These are phyloP conservation scores for Eubasilissa splendida DNA, from an alignment of 2,888 invertebrate species.

Conservation along the genomic window DNA sequence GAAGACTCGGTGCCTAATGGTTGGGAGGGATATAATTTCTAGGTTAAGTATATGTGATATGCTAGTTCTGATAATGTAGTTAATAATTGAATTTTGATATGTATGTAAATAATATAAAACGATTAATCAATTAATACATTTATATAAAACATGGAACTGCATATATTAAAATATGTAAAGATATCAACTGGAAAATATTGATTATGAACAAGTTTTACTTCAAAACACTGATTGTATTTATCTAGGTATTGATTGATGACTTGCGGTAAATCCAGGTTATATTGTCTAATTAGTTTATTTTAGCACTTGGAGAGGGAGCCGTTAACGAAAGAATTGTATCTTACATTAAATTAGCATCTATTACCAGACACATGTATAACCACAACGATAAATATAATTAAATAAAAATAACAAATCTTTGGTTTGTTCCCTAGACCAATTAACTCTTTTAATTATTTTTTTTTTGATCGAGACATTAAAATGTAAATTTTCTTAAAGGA, in stretches of 20 bases:
- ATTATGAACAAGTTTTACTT: neutral
- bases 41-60: slow-evolving; percentile 29
- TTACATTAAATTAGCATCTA: slow-evolving; percentile 47
- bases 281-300: no score
- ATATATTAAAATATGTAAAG: no score
- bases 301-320: slow-evolving; percentile 10
- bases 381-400: slow-evolving; percentile 60
- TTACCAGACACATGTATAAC: slow-evolving; percentile 50
- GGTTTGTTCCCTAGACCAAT: slow-evolving; percentile 89
- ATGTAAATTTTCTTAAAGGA: slow-evolving; percentile 74
- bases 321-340: slow-evolving; percentile 22
- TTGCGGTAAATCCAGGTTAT: no score
- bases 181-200: neutral
- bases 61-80: slow-evolving; percentile 27
- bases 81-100: slow-evolving; percentile 34
- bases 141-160: no score
- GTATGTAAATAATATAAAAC: slow-evolving; percentile 27
- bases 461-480: slow-evolving; percentile 59
- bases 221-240: neutral
- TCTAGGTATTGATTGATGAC: no score
- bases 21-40: neutral
- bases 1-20: slow-evolving; percentile 28
- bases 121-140: no score
- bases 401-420: slow-evolving; percentile 84
- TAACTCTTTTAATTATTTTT: slow-evolving; percentile 61